Conservation (phyloP, 1,140 invertebrate species). For the Matsumurasca onukii region DNA sequence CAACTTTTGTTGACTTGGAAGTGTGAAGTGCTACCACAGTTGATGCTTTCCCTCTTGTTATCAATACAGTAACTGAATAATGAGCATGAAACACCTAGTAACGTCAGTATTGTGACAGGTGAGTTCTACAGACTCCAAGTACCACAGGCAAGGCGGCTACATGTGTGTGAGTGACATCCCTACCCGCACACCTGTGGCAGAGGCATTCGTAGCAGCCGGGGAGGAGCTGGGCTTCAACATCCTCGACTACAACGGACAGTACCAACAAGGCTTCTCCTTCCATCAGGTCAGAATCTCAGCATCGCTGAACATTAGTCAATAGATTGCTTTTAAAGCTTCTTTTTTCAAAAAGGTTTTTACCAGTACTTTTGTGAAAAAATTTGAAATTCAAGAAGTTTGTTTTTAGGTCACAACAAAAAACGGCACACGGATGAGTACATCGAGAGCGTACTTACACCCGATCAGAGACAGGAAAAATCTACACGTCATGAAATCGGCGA, state of each 20-base stretch:
- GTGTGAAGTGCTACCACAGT: no score
- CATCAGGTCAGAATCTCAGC: constrained; percentile 56
- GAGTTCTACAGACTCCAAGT: constrained; percentile 35
- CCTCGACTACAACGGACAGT: constrained; percentile 55
- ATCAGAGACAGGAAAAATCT: constrained; percentile 48
- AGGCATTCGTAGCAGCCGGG: constrained; percentile 53
- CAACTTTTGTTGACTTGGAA: no score
- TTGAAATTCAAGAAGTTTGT: no score
- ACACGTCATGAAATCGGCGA: constrained; percentile 50
- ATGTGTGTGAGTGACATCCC: constrained; percentile 46
- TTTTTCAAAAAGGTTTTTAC: no score
- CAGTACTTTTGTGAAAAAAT: no score
- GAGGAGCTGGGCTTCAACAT: constrained; percentile 53
- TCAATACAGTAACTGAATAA: no score
- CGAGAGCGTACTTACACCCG: constrained; percentile 55
- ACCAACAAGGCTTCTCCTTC: constrained; percentile 52
- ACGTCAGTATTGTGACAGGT: no score
- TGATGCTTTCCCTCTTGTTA: no score
- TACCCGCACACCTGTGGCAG: constrained; percentile 45
- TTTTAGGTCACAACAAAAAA: constrained; percentile 58
- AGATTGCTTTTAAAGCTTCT: no score
- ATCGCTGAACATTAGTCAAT: no score
- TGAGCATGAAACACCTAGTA: no score
- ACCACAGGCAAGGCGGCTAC: constrained; percentile 45
- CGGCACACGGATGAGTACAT: constrained; percentile 66